Conservation (phyloP, 2,888 invertebrate species). For the Diloba caeruleocephala region DNA sequence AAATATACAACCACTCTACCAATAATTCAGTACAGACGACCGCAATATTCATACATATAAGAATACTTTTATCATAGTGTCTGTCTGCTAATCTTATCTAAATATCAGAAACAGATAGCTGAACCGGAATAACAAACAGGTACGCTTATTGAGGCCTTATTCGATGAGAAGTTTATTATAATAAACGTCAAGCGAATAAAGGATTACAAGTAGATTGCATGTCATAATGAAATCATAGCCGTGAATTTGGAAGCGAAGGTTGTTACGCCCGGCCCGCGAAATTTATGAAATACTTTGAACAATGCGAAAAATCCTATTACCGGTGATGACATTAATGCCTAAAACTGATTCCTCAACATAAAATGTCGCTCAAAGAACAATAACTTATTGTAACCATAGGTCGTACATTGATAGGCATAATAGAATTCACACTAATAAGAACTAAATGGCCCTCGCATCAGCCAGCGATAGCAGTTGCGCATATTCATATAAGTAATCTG, state of each 20-base stretch:
- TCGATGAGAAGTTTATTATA: constrained; percentile 38
- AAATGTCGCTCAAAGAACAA: constrained; percentile 5
- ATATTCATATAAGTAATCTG: too few relatives aligned
- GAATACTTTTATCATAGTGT: constrained; percentile 19
- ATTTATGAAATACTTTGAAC: constrained; percentile 56
- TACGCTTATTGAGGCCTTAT: constrained; percentile 11
- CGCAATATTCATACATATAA: constrained; percentile 15
- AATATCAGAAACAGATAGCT: constrained; percentile 24
- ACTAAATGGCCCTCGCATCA: too few relatives aligned
- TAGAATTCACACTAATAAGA: too few relatives aligned
- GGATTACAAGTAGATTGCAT: constrained; percentile 60
- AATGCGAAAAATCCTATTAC: constrained; percentile 58
- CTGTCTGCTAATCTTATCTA: constrained; percentile 29
- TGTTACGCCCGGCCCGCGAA: constrained; percentile 44
- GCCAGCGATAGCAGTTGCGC: too few relatives aligned
- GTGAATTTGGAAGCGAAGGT: constrained; percentile 59
- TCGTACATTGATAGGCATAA: too few relatives aligned
- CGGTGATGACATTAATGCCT: constrained; percentile 45
- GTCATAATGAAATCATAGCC: constrained; percentile 58
- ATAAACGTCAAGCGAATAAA: constrained; percentile 43
- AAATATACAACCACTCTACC: constrained; percentile 2
- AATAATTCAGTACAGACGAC: constrained; percentile 12
- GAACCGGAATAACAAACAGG: constrained; percentile 15
- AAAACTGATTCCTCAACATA: constrained; percentile 4
- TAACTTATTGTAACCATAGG: too few relatives aligned